Conservation (phyloP, 2,797 vertebrate species). For the Bradypodion pumilum region DNA sequence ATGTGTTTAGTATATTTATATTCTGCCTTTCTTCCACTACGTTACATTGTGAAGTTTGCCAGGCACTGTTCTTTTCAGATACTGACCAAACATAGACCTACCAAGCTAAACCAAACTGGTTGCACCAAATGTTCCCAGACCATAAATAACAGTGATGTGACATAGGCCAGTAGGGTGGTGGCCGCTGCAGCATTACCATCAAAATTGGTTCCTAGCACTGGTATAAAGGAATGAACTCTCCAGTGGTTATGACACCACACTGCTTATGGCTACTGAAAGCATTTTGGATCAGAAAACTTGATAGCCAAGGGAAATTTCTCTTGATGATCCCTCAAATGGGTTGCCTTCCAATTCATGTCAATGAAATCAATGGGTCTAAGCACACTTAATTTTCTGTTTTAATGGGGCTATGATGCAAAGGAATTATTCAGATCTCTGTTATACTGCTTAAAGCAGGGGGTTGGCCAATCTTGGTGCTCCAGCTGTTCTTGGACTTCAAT, state of each 20-base stretch:
- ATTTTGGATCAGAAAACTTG: background rate
- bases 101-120: background rate
- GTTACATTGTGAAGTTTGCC: background rate
- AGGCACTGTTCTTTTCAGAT: background rate
- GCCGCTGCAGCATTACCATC: background rate
- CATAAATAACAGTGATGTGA: background rate
- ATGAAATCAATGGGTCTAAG: slow-evolving; percentile 5
- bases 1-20: background rate
- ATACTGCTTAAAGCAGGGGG: background rate
- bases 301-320: background rate
- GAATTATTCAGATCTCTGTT: background rate
- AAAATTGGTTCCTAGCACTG: background rate
- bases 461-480: too few species aligned
- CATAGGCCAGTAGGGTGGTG: background rate
- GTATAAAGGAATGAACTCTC: background rate
- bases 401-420: background rate
- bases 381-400: background rate
- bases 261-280: background rate
- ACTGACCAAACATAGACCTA: background rate
- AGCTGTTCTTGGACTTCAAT: too few species aligned
- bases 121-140: background rate
- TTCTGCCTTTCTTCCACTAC: background rate
- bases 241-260: background rate
- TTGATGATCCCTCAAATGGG: background rate
- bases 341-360: background rate